Evolutionary conservation across 2,797 vertebrate species (phyloP), one percentile per base, ranked within the genome.

Genomic region (Urosaurus nigricauda): DNA sequence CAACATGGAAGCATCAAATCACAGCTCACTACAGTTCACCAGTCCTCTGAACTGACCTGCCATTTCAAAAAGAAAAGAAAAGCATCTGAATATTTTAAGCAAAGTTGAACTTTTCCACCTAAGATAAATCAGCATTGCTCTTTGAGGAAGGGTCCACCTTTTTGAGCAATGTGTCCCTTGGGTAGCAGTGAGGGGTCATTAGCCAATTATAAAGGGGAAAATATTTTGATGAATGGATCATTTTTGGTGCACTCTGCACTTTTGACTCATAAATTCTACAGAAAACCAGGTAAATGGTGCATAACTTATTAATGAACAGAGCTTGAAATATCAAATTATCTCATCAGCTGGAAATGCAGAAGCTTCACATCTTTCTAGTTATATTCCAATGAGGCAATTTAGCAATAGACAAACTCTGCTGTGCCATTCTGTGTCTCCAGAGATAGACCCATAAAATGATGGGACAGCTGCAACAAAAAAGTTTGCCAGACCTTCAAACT

Each of bases 241-340:
- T 78, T 95, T 95, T 95, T 92, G 93, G 94, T 92, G 92, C 91
- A 94, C 92, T 96, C 93, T 92, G 95, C 93, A 94, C 93, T 94
- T 95, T 92, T 91, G 90, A 95, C 92, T 94, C 95, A 96, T 96
- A 95, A 95, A 96, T 95, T 93, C 90, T 92, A 79, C 71, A 5
- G 93, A 95, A 96, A 96, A 94, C 94, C 94, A 94, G 93, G 92
- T 95, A 96, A 96, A 96, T 94, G 92, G 94, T 94, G 95, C 94
- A 94, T 96, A 93, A 94, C 93, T 95, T 95, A 94, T 95, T 96
- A 96, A 96, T 95, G 94, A 95, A 85, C 91, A 93, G 94, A 93
- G 92, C 90, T 94, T 93, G 94, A 95, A 96, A 96, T 94, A 95
- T 94, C 95, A 94, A 94, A 94, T 93, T 86, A 94, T 94, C 89